Evolutionary conservation across 1,140 invertebrate genomes (phyloP).

Genomic region (Hestina assimilis): DNA sequence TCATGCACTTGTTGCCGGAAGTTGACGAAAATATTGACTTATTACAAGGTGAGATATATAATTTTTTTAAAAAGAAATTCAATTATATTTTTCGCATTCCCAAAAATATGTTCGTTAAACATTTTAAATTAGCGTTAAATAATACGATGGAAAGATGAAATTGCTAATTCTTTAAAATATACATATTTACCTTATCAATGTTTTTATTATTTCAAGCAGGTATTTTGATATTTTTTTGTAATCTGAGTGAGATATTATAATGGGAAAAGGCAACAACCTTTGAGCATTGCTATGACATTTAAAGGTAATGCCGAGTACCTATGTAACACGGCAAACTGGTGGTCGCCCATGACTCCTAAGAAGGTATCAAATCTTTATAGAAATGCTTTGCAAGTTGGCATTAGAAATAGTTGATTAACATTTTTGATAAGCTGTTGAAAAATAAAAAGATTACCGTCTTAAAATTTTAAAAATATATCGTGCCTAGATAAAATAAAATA

Average conservation of each 20-base stretch:
- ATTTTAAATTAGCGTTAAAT: background rate
- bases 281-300: constrained; percentile 20
- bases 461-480: too few species aligned
- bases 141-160: too few species aligned
- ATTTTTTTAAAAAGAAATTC: too few species aligned
- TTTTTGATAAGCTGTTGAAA: too few species aligned
- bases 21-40: constrained; percentile 84
- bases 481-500: too few species aligned
- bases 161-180: too few species aligned
- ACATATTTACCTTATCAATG: too few species aligned
- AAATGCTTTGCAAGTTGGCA: too few species aligned
- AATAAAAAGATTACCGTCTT: too few species aligned
- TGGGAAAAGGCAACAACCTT: constrained; percentile 3
- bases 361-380: background rate
- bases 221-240: background rate
- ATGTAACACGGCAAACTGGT: constrained; percentile 10
- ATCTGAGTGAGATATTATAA: background rate
- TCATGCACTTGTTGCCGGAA: constrained; percentile 94
- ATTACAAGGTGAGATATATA: constrained; percentile 70
- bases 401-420: too few species aligned
- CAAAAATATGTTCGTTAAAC: too few species aligned
- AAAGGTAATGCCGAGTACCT: constrained; percentile 2
- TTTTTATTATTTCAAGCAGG: background rate
- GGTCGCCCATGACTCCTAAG: constrained; percentile 13
- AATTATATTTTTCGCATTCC: too few species aligned